Conservation (phyloP, 2,888 invertebrate species). For the Petrophora chlorosata region DNA sequence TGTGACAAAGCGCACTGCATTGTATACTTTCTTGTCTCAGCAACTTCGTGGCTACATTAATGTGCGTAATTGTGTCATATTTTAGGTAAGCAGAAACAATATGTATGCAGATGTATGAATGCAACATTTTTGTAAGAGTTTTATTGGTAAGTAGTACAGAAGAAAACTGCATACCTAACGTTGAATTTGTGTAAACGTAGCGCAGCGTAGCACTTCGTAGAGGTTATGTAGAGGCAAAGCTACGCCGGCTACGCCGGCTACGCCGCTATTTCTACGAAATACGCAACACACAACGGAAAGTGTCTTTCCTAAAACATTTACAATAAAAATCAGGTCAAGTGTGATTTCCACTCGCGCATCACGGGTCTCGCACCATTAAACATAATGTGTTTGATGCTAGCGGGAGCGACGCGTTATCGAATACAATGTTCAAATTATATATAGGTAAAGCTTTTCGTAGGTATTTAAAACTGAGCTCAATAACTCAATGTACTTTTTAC, state of each 20-base stretch:
- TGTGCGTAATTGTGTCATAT: conserved; percentile 17
- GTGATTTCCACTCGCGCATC: conserved; percentile 5
- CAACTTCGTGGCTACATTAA: neutral
- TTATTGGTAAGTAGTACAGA: neutral
- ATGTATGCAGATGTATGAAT: neutral
- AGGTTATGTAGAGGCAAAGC: neutral
- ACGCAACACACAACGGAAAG: neutral
- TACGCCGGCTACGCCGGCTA: too few relatives aligned
- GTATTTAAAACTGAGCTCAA: too few relatives aligned
- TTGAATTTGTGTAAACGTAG: neutral
- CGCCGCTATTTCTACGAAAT: neutral
- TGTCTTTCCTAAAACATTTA: conserved; percentile 2
- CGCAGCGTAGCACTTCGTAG: conserved; percentile 1
- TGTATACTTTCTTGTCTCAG: conserved; percentile 36
- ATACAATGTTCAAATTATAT: too few relatives aligned
- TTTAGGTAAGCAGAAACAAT: neutral
- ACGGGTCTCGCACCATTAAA: conserved; percentile 9
- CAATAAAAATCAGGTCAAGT: conserved; percentile 13
- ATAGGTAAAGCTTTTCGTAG: too few relatives aligned
- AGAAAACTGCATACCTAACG: neutral
- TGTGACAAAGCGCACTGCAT: conserved; percentile 57
- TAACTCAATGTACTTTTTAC: too few relatives aligned
- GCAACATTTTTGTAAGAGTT: too few relatives aligned
- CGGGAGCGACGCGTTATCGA: too few relatives aligned
- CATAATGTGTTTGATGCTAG: too few relatives aligned